Conservation (phyloP, 2,888 invertebrate genomes). For the Acleris sparsana region DNA sequence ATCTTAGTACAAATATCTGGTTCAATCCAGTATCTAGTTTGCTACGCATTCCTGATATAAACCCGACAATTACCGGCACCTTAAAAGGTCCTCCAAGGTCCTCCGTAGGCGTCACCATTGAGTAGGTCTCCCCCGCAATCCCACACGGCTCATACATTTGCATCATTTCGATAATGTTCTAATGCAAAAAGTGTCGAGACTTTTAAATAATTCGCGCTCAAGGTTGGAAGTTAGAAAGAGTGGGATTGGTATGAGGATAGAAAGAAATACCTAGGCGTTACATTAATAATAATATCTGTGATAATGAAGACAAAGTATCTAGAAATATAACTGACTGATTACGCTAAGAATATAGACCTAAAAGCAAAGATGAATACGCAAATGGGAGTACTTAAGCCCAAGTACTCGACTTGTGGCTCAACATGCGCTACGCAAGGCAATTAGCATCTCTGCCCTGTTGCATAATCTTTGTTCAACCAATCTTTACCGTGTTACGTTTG, state of each 20-base stretch:
- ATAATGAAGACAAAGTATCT: background rate
- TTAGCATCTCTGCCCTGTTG: slow-evolving; percentile 27
- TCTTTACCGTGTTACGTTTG: background rate
- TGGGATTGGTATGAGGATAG: background rate
- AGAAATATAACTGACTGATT: background rate
- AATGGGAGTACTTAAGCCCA: slow-evolving; percentile 12
- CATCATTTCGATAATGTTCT: slow-evolving; percentile 36
- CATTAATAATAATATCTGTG: too few relatives aligned
- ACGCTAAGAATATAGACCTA: background rate
- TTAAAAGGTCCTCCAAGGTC: slow-evolving; percentile 68
- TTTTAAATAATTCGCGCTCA: slow-evolving; percentile 8
- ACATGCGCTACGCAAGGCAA: slow-evolving; percentile 16
- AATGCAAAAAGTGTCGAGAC: slow-evolving; percentile 20
- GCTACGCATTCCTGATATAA: slow-evolving; percentile 50
- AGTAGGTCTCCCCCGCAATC: slow-evolving; percentile 64
- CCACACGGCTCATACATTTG: slow-evolving; percentile 51
- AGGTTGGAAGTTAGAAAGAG: background rate
- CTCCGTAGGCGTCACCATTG: slow-evolving; percentile 69
- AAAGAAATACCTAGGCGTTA: background rate
- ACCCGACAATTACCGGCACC: slow-evolving; percentile 63
- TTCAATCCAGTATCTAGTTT: background rate
- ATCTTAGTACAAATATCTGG: background rate
- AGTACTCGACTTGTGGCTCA: slow-evolving; percentile 14
- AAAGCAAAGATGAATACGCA: slow-evolving; percentile 15
- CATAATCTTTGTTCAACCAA: slow-evolving; percentile 24